These are phyloP conservation scores for Plusia festucae DNA, from an alignment of 2,888 invertebrate species.

Conservation along the genomic window DNA sequence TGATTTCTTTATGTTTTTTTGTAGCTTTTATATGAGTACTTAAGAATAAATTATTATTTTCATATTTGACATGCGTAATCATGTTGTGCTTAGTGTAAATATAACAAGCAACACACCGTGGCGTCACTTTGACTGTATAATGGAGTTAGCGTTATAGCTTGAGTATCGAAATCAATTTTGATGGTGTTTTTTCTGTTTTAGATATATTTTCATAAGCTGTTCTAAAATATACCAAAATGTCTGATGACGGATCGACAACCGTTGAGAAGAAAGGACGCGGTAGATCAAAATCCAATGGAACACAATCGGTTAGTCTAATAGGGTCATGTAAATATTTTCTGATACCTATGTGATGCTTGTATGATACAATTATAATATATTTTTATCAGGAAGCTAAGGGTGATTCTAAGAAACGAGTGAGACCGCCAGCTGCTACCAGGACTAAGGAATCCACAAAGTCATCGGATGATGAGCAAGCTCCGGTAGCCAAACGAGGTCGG, in stretches of 20 bases:
- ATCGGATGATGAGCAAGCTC: slow-evolving; percentile 87
- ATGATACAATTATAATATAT: slow-evolving; percentile 13
- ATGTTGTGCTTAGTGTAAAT: slow-evolving; percentile 3
- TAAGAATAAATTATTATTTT: background rate
- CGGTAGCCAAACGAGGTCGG: slow-evolving; percentile 87
- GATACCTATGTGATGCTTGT: slow-evolving; percentile 9
- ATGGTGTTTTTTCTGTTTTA: slow-evolving; percentile 62
- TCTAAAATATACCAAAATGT: slow-evolving; percentile 75
- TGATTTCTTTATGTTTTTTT: slow-evolving; percentile 25
- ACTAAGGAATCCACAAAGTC: slow-evolving; percentile 88
- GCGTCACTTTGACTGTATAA: slow-evolving; percentile 35
- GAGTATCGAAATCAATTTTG: background rate
- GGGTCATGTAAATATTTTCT: background rate
- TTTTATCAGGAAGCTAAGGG: slow-evolving; percentile 82
- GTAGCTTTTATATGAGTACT: background rate
- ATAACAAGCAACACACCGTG: slow-evolving; percentile 15
- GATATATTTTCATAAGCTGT: slow-evolving; percentile 65
- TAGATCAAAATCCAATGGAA: slow-evolving; percentile 87
- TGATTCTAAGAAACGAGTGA: slow-evolving; percentile 85
- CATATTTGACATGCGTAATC: background rate
- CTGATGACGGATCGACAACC: slow-evolving; percentile 87
- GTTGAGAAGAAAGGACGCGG: slow-evolving; percentile 89
- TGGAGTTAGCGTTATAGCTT: slow-evolving; percentile 20
- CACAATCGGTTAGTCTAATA: slow-evolving; percentile 75
- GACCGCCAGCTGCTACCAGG: slow-evolving; percentile 80